Percentiles rank a stretch among this genome's conserved stretches.
Conservation (phyloP, 53 echinoderm and acorn worm genomes). For the Glandiceps talaboti region DNA sequence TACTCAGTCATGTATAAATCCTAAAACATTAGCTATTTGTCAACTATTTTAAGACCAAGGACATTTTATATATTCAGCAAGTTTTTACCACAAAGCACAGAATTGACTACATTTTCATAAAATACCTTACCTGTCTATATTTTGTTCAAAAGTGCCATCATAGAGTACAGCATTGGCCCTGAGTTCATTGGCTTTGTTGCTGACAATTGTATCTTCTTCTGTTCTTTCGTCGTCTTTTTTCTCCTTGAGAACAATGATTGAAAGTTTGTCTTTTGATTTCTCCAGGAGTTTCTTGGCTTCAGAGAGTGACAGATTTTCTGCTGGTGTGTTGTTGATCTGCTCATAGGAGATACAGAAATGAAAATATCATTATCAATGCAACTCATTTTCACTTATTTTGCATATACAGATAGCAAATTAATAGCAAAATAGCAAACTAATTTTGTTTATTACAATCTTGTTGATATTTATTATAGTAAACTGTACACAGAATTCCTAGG, state of each 20-base stretch:
- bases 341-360: background rate
- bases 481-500: too few species aligned
- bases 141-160: background rate
- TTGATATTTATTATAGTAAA: too few species aligned
- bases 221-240: conserved; percentile 1
- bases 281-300: conserved; percentile 70
- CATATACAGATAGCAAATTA: background rate
- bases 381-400: too few species aligned
- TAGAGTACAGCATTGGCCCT: background rate
- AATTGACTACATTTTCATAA: too few species aligned
- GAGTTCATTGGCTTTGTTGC: conserved; percentile 2
- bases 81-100: too few species aligned
- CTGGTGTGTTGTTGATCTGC: conserved; percentile 76
- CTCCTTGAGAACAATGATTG: conserved; percentile 48
- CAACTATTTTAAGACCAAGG: too few species aligned
- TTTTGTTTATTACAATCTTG: background rate
- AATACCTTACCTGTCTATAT: background rate
- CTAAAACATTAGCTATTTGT: too few species aligned
- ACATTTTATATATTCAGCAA: too few species aligned
- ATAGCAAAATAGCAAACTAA: background rate
- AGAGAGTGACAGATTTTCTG: conserved; percentile 59
- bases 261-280: conserved; percentile 44
- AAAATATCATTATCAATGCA: too few species aligned
- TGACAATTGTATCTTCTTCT: background rate
- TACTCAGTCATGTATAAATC: too few species aligned